Percentiles rank a stretch among this genome's conserved stretches.
Conservation (phyloP, 2,113 vertebrate genomes). For the Cyanistes caeruleus region DNA sequence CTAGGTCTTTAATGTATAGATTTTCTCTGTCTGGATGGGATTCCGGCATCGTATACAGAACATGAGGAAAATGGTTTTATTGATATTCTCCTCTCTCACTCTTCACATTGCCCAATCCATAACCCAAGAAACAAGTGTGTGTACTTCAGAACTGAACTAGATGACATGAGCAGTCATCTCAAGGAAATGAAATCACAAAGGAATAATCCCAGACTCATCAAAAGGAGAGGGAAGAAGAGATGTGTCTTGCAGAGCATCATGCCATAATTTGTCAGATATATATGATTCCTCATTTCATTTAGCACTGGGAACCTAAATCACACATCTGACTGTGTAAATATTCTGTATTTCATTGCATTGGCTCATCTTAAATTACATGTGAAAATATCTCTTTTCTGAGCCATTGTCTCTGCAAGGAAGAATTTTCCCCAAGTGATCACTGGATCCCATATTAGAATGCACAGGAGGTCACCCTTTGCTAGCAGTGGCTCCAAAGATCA, state of each 20-base stretch:
- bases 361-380: neutral
- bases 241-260: accelerated
- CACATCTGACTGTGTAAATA: neutral
- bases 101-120: neutral
- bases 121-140: neutral
- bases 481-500: neutral
- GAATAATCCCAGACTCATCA: neutral
- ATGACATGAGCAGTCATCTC: neutral
- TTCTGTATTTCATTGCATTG: neutral
- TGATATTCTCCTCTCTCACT: neutral
- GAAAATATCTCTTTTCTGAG: neutral
- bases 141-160: neutral
- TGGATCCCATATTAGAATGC: neutral
- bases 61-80: neutral
- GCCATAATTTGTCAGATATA: neutral
- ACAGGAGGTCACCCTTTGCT: neutral
- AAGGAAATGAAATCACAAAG: neutral
- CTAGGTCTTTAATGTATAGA: neutral
- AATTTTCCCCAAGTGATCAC: neutral
- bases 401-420: neutral
- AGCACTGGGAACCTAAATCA: neutral
- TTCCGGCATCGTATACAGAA: neutral
- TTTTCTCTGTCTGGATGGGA: neutral
- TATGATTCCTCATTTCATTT: neutral
- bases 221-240: neutral